Conservation (phyloP, 37 sponge, comb jelly and placozoan species). For the Mnemiopsis leidyi region DNA sequence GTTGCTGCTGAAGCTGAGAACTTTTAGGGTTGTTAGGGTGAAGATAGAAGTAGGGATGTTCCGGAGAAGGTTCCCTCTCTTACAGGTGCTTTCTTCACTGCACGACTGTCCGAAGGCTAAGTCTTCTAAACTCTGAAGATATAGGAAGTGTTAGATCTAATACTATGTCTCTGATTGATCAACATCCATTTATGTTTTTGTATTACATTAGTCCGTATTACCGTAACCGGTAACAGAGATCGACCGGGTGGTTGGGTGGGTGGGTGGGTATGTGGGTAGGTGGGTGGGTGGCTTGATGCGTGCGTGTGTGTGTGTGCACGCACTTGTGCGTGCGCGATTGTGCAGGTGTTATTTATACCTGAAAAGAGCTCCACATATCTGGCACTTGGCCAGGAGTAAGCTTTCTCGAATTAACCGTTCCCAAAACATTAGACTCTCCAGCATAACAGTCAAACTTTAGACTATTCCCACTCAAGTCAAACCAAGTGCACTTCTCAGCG, state of each 20-base stretch:
- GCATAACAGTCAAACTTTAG: slow-evolving; percentile 39
- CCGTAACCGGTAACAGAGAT: too few species aligned
- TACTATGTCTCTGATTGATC: background rate
- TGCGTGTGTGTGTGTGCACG: too few species aligned
- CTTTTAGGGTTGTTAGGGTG: background rate
- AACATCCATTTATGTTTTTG: too few species aligned
- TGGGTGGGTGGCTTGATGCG: too few species aligned
- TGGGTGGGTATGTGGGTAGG: too few species aligned
- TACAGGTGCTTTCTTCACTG: slow-evolving; percentile 59
- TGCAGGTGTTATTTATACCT: too few species aligned
- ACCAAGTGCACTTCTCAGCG: slow-evolving; percentile 48
- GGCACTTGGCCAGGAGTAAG: slow-evolving; percentile 30
- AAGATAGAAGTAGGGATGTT: slow-evolving; percentile 18
- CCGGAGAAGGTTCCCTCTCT: slow-evolving; percentile 44
- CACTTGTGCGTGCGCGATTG: too few species aligned
- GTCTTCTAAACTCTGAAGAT: slow-evolving; percentile 12
- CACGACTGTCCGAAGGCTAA: slow-evolving; percentile 36
- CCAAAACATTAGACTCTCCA: background rate
- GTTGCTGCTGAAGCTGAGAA: slow-evolving; percentile 60
- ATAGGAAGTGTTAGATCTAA: background rate
- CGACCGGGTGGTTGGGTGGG: too few species aligned
- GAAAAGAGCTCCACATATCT: slow-evolving; percentile 34
- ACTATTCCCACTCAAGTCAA: slow-evolving; percentile 48
- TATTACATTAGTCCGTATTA: too few species aligned
- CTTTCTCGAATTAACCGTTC: slow-evolving; percentile 30